Conservation (phyloP, 2,797 vertebrate species). For the Sebastiscus tertius region DNA sequence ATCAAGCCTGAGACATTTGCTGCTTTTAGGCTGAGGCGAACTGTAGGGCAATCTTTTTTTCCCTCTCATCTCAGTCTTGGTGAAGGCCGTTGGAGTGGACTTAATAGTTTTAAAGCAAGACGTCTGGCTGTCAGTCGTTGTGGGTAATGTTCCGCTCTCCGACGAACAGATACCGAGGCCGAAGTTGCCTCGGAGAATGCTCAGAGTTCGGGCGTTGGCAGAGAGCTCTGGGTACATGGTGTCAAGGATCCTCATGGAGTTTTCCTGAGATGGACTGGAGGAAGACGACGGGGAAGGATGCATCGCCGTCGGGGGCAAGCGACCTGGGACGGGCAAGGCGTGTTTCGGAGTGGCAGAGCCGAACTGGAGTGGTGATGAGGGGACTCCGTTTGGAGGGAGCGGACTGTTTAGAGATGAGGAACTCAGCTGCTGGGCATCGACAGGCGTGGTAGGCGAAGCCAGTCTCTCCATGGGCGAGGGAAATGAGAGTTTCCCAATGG, state of each 20-base stretch:
- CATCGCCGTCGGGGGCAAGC: constrained; percentile 84
- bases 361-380: constrained; percentile 95
- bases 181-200: constrained; percentile 92
- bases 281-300: constrained; percentile 66
- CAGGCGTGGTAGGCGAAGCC: constrained; percentile 72
- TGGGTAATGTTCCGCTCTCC: constrained; percentile 66
- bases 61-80: constrained; percentile 84
- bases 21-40: constrained; percentile 78
- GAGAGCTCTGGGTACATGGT: constrained; percentile 96
- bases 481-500: constrained; percentile 79
- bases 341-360: constrained; percentile 96
- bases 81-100: constrained; percentile 91
- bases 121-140: constrained; percentile 75
- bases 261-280: constrained; percentile 85
- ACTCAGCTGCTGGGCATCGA: constrained; percentile 10
- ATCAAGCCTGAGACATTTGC: constrained; percentile 87
- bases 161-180: constrained; percentile 78
- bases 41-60: constrained; percentile 74
- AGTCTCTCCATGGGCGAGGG: constrained; percentile 79
- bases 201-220: constrained; percentile 92
- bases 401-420: constrained; percentile 68
- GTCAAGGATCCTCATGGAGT: constrained; percentile 94
- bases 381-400: constrained; percentile 79
- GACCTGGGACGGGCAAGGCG: constrained; percentile 93
- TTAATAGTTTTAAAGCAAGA: constrained; percentile 89